Conservation (phyloP, 1,140 invertebrate species). For the Amphibalanus amphitrite region DNA sequence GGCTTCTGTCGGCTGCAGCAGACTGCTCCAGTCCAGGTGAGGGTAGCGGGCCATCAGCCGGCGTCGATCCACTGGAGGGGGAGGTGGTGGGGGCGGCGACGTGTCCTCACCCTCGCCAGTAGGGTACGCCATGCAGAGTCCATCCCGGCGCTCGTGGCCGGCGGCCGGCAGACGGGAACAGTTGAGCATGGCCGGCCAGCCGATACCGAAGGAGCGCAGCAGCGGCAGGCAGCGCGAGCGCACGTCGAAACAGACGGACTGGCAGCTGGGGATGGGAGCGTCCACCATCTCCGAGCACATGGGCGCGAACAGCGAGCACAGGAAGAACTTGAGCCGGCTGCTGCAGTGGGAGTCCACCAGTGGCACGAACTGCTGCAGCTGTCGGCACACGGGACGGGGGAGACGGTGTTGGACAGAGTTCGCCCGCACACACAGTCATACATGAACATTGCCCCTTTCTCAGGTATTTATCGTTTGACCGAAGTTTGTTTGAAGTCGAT, state of each 20-base stretch:
- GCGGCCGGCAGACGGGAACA: constrained; percentile 22
- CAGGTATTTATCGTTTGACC: too few relatives aligned
- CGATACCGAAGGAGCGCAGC: constrained; percentile 26
- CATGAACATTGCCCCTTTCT: too few relatives aligned
- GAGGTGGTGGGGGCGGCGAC: constrained; percentile 18
- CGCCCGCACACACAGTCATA: too few relatives aligned
- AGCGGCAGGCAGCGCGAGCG: constrained; percentile 26
- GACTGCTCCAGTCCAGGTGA: too few relatives aligned
- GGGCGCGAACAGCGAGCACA: constrained; percentile 33
- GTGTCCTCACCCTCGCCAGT: constrained; percentile 44
- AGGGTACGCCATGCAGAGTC: background rate
- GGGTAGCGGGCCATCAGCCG: too few relatives aligned
- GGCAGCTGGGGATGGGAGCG: constrained; percentile 19
- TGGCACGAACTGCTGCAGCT: constrained; percentile 32
- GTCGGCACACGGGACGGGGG: background rate
- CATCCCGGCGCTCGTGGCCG: constrained; percentile 16
- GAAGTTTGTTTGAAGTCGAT: too few relatives aligned
- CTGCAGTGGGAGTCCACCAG: constrained; percentile 31
- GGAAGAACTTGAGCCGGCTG: constrained; percentile 29
- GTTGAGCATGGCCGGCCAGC: constrained; percentile 29
- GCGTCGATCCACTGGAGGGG: background rate
- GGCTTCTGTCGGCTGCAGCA: background rate
- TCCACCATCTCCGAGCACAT: constrained; percentile 25
- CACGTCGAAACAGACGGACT: constrained; percentile 44
- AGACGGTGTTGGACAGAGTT: too few relatives aligned